Percentiles rank a stretch among this genome's conserved stretches.
Conservation (phyloP, 64 coral and sea anemone genomes). For the Montipora efflorescens region DNA sequence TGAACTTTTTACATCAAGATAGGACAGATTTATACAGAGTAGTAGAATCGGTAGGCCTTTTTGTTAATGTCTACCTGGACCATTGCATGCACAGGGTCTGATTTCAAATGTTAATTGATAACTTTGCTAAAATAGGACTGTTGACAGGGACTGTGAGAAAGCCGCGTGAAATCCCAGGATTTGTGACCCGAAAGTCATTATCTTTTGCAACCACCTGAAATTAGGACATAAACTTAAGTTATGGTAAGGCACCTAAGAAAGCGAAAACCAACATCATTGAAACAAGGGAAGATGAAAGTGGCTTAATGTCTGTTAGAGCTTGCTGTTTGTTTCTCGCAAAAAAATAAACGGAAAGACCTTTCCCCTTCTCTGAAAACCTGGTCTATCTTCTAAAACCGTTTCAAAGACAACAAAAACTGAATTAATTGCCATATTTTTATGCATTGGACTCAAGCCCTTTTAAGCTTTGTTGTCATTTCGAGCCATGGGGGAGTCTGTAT, state of each 20-base stretch:
- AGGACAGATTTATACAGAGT: not conserved
- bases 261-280: no score
- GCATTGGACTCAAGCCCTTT: no score
- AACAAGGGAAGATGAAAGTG: no score
- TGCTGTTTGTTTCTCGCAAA: no score
- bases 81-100: not conserved
- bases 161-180: not conserved
- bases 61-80: not conserved
- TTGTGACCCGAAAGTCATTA: not conserved
- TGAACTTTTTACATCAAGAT: not conserved
- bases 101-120: not conserved
- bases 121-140: not conserved
- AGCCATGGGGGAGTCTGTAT: no score
- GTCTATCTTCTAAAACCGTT: no score
- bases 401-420: no score
- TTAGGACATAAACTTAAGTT: not conserved
- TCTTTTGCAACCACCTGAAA: not conserved
- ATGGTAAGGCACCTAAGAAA: not conserved
- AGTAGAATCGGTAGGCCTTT: not conserved
- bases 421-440: no score
- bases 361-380: no score
- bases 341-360: no score
- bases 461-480: no score
- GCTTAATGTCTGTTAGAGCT: no score
- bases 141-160: constrained; percentile 7